Evolutionary conservation across 2,888 invertebrate genomes (phyloP).

Genomic region (Leucophora obtusa): DNA sequence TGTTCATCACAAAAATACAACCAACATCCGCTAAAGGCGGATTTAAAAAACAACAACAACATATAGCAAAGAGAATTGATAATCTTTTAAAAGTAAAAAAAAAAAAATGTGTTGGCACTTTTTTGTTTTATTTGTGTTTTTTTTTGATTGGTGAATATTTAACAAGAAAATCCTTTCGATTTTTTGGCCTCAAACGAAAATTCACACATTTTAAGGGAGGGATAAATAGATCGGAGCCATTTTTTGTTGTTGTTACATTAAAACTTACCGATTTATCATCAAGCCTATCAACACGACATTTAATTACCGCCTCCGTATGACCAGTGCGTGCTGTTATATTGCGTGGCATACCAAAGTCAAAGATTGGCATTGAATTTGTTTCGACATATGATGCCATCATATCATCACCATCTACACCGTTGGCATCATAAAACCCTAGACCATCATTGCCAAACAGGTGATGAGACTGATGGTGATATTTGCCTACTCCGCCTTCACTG

Average conservation of each 20-base stretch:
- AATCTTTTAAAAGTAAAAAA: not conserved
- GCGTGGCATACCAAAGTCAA: constrained; percentile 90
- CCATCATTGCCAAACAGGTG: constrained; percentile 56
- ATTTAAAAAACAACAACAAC: no score
- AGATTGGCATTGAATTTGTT: constrained; percentile 79
- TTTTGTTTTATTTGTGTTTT: not conserved
- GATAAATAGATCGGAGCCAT: no score
- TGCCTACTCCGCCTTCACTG: constrained; percentile 57
- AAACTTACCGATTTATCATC: constrained; percentile 89
- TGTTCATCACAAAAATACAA: constrained; percentile 47
- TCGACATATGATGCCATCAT: constrained; percentile 23
- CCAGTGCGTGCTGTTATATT: constrained; percentile 92
- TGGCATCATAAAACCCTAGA: constrained; percentile 25
- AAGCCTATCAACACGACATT: constrained; percentile 91
- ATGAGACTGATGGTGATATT: constrained; percentile 41
- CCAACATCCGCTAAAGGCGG: constrained; percentile 5
- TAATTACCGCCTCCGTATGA: constrained; percentile 89
- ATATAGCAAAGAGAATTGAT: no score
- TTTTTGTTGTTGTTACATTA: not conserved
- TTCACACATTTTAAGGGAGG: not conserved
- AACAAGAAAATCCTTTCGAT: not conserved
- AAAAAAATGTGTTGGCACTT: constrained; percentile 1
- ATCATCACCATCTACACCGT: constrained; percentile 33
- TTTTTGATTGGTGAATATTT: not conserved
- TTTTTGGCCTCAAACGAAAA: not conserved